These are phyloP conservation scores for Lynx canadensis DNA, from an alignment of 2,113 vertebrate genomes.

Conservation along the genomic window DNA sequence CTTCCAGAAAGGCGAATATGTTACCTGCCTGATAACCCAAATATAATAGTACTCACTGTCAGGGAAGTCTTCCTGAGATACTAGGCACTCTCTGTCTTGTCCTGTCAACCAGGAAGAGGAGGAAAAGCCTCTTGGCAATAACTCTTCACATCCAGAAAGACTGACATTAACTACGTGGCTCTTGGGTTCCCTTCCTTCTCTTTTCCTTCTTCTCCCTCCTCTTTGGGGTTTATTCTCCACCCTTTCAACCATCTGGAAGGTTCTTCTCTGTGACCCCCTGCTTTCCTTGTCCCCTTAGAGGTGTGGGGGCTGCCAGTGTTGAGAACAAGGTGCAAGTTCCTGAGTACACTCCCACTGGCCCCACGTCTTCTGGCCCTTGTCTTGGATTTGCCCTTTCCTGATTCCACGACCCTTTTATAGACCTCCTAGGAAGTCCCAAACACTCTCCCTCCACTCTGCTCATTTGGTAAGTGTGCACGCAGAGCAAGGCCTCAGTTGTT, in stretches of 20 bases:
- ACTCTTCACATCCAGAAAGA: background rate
- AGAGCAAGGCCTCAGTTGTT: background rate
- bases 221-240: background rate
- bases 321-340: background rate
- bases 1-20: background rate
- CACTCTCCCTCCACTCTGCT: background rate
- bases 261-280: background rate
- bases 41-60: background rate
- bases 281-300: background rate
- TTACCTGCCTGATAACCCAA: background rate
- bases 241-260: background rate
- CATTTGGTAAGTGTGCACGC: background rate
- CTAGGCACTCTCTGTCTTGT: background rate
- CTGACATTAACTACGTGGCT: too few relatives aligned
- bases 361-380: background rate
- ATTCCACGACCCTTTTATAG: background rate
- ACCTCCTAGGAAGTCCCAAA: background rate
- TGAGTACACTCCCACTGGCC: background rate
- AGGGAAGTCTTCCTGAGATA: background rate
- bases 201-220: background rate
- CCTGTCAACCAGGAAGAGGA: background rate
- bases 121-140: background rate
- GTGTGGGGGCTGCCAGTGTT: background rate
- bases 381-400: background rate
- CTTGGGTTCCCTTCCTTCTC: background rate